A percentile compares a stretch with the other conserved stretches of the same genome.
Conservation (phyloP, 2,113 vertebrate genomes). For the Oreocharis arfaki region DNA sequence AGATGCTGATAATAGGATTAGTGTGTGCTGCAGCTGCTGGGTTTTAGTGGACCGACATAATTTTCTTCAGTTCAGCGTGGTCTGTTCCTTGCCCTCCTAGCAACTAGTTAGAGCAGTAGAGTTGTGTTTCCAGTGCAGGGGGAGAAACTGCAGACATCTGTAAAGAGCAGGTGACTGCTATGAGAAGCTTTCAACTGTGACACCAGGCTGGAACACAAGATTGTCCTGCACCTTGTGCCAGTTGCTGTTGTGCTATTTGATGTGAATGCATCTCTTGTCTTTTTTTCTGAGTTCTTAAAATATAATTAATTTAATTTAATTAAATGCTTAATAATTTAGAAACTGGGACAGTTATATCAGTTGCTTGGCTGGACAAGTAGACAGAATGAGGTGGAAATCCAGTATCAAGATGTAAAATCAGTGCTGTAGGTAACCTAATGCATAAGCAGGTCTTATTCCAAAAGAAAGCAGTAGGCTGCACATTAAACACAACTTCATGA, state of each 20-base stretch:
- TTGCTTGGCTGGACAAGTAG: neutral
- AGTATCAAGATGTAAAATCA: neutral
- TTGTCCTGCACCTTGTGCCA: neutral
- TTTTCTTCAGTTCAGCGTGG: neutral
- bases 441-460: neutral
- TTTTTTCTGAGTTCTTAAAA: neutral
- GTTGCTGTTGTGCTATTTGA: neutral
- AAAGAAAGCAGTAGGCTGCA: neutral
- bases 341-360: neutral
- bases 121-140: neutral
- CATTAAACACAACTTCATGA: neutral
- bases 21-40: neutral
- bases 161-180: neutral
- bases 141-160: neutral
- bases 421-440: neutral
- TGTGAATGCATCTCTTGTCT: neutral
- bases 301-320: neutral
- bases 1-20: slow-evolving; percentile 53
- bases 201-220: neutral
- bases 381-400: neutral
- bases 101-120: neutral
- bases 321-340: neutral
- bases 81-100: neutral
- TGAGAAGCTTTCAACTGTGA: neutral
- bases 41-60: neutral